Base-by-base conservation (phyloP, 92 coral and sea anemone genomes). In the Palythoa grandiflora region DNA sequence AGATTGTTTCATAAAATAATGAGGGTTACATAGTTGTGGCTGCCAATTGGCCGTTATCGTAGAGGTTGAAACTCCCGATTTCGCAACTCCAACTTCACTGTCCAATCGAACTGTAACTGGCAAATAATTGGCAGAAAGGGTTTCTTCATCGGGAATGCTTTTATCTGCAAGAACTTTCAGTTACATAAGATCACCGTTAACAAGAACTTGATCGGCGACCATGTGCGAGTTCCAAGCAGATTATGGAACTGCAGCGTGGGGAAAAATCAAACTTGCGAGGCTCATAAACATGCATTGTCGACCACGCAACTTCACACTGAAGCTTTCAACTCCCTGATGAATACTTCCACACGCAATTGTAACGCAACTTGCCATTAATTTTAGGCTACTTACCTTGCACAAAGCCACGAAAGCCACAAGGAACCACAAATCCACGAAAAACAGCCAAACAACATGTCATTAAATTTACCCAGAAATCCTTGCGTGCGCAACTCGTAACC, bases 401-500 rank as follows among this genome's bases (percentile, higher is more conserved):
- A 57, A 57, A 57, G 65, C 65, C 65, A 57, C n/a, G n/a, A 57
- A 57, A 57, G 65, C 14, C 14, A 3, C 65, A 8, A 57, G 1
- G 14, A 1, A 57, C 65, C 65, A 57, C 47, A 40, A 40, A 40
- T 40, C 65, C 65, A 57, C 14, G 65, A 57, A 11, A 17, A 17
- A 57, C 65, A 17, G 65, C 65, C 65, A 17, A 40, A 40, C 47
- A 40, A 40, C 47, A 40, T 40, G 47, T 40, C 3, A 40, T 40
- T 17, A 70, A 28, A 36, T 36, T 71, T 71, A 71, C 75, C 75
- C 75, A 71, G 48, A 38, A 28, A 71, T 71, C 75, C 75, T 71
- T 71, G 75, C 75, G 75, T 71, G 75, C 75, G 75, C 75, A 71
- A 71, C 75, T 71, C 75, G 75, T 71, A 71, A 66, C 72, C 72